Evolutionary conservation across 1,140 invertebrate species (phyloP).

Genomic region (Manduca sexta): DNA sequence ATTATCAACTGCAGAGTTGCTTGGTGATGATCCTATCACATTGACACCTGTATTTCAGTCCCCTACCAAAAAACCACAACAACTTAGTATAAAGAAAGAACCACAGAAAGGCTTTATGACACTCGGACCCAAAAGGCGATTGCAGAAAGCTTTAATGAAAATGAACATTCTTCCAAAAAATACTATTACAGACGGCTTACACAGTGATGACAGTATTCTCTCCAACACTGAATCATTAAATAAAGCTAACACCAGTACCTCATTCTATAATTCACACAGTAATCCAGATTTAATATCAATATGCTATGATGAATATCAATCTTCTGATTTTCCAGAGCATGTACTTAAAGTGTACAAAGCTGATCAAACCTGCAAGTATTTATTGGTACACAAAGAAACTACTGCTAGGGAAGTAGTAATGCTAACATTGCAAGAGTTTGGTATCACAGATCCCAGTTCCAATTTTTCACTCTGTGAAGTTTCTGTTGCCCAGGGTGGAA

Average conservation of each 20-base stretch:
- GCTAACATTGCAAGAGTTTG: constrained; percentile 96
- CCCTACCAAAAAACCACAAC: constrained; percentile 86
- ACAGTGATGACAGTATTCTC: constrained; percentile 74
- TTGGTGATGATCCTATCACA: constrained; percentile 85
- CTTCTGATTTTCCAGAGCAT: constrained; percentile 94
- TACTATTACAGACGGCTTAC: constrained; percentile 79
- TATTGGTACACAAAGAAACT: constrained; percentile 98
- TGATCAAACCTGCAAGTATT: constrained; percentile 98
- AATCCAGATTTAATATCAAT: constrained; percentile 92
- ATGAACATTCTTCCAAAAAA: constrained; percentile 94
- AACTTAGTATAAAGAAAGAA: constrained; percentile 80
- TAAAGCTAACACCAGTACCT: constrained; percentile 59
- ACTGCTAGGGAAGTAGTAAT: constrained; percentile 98
- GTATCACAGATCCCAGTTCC: constrained; percentile 93
- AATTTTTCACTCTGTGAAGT: constrained; percentile 97
- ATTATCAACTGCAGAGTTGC: constrained; percentile 76
- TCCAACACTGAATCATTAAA: constrained; percentile 66
- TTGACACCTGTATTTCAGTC: constrained; percentile 88
- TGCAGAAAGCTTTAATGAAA: constrained; percentile 92
- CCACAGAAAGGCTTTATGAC: constrained; percentile 90
- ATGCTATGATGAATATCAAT: constrained; percentile 83
- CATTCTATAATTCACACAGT: constrained; percentile 88
- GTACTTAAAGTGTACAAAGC: constrained; percentile 97
- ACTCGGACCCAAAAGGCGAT: constrained; percentile 85
- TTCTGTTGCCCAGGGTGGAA: constrained; percentile 92